Conservation (phyloP, 2,113 vertebrate genomes). For the Paradisaea rubra region DNA sequence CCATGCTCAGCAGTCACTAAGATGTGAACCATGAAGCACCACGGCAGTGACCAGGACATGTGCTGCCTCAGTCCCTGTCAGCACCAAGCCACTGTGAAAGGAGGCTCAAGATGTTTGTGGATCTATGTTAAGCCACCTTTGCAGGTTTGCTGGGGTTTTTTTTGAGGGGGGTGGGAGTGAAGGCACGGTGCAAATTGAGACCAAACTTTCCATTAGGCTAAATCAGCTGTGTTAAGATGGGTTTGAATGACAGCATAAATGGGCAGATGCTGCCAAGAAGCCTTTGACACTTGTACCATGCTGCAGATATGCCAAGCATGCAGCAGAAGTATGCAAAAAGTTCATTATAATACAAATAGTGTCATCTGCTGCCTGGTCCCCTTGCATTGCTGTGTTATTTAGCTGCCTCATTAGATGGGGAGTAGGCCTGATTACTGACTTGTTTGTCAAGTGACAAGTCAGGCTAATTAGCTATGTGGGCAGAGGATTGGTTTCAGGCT, state of each 20-base stretch:
- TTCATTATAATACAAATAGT: not conserved
- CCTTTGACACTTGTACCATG: not conserved
- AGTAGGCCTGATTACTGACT: not conserved
- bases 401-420: not conserved
- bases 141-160: not conserved
- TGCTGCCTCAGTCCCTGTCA: not conserved
- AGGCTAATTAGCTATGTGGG: not conserved
- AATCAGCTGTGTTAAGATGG: not conserved
- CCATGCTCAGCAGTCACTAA: accelerated
- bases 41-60: not conserved
- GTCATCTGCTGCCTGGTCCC: not conserved
- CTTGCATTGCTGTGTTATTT: not conserved
- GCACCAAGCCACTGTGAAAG: not conserved
- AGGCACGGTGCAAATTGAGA: not conserved
- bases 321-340: not conserved
- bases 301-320: not conserved
- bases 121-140: not conserved
- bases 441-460: not conserved
- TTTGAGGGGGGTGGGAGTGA: not conserved
- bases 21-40: not conserved
- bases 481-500: not conserved
- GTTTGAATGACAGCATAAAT: not conserved
- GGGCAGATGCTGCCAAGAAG: not conserved
- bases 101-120: not conserved
- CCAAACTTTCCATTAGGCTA: not conserved